Evolutionary conservation across 2,888 invertebrate genomes (phyloP), one percentile per base, ranked within the genome.

Genomic region (Plebejus anna): DNA sequence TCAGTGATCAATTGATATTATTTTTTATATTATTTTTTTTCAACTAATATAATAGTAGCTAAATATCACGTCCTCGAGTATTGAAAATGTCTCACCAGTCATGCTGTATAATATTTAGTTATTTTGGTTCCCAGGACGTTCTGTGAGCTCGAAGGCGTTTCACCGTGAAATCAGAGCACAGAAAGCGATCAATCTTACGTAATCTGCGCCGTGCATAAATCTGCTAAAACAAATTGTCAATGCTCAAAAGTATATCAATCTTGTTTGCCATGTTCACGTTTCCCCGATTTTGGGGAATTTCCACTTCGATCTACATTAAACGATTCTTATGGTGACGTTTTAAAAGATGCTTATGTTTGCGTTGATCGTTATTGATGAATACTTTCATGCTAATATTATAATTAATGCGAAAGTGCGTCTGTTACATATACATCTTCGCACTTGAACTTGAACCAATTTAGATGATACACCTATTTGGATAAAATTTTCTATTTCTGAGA

Each of bases 101-200:
- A 22, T 22, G 22, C 22, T 22, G 22, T 36, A 70, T 36, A 38
- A 22, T 22, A 22, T 22, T 70, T 70, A 61, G 28, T 28, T 79
- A 81, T 82, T 84, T 82, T 82, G 82, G 80, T 81, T 83, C 82
- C 81, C 78, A 81, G 82, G 79, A 59, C 59, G 22, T 66, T 66
- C 22, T 66, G 4, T 28, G 11, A 66, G 28, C 61, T 66, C 9
- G 22, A 22, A 66, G 28, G 28, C 28, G 22, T 76, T 59, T 57
- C 79, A 75, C 78, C 77, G 76, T 55, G 78, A 79, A 79, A 78
- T 79, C 78, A 78, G 75, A 80, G 84, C 83, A 83, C 83, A 89
- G 90, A 90, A 90, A 90, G 89, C 87, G 87, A 90, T 81, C 78
- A 77, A 79, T 82, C 79, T 82, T 78, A 79, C 78, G 79, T 81